Percentiles rank a stretch among this genome's conserved stretches.
Evolutionary conservation across 2,113 vertebrate species (phyloP).

Genomic region (Muscicapa adusta): DNA sequence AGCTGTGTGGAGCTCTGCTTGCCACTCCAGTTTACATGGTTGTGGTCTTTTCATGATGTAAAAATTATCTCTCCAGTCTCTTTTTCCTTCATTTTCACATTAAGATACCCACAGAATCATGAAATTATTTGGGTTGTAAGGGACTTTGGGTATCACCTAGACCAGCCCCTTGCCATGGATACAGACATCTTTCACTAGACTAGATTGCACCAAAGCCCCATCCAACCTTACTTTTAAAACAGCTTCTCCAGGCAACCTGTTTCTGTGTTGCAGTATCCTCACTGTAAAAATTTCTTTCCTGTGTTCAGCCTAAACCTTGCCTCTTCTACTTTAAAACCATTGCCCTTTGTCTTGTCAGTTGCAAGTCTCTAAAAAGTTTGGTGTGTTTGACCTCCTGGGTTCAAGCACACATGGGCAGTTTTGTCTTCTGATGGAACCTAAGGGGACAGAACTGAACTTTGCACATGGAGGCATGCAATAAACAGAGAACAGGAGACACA

Average conservation of each 20-base stretch:
- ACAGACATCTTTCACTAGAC: neutral
- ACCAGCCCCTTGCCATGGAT: neutral
- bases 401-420: neutral
- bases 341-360: neutral
- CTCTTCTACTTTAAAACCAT: neutral
- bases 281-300: neutral
- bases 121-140: neutral
- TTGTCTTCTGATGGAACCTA: neutral
- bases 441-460: neutral
- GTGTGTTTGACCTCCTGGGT: neutral
- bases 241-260: neutral
- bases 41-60: accelerated
- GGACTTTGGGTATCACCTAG: neutral
- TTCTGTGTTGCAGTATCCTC: neutral
- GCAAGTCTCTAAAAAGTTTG: neutral
- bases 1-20: neutral
- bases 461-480: neutral
- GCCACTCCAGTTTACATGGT: neutral
- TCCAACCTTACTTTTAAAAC: neutral
- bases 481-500: neutral
- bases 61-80: neutral
- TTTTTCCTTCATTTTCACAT: neutral
- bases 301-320: neutral
- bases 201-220: neutral
- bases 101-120: neutral